Evolutionary conservation across 1,140 invertebrate species (phyloP).

Genomic region (Metopolophium dirhodum): DNA sequence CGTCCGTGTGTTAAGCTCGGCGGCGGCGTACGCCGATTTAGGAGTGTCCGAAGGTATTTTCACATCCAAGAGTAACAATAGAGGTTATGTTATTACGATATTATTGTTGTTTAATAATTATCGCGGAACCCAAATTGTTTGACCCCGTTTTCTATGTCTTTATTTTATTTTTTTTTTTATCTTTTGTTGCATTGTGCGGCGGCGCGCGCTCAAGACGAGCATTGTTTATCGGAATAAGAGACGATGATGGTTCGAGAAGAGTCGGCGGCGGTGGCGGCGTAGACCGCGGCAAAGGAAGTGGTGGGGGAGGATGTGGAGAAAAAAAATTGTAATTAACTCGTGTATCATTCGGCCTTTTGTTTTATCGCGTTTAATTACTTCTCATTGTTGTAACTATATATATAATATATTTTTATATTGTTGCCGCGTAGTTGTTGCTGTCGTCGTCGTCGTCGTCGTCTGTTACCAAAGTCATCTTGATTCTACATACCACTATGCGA

Average conservation of each 20-base stretch:
- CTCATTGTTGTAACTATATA: conserved; percentile 39
- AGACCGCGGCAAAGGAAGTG: background rate
- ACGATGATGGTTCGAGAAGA: conserved; percentile 31
- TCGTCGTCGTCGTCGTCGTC: background rate
- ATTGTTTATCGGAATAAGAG: conserved; percentile 44
- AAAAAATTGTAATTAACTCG: conserved; percentile 53
- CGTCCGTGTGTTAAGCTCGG: background rate
- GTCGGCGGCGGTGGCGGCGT: background rate
- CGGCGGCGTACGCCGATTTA: conserved; percentile 32
- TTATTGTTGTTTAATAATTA: conserved; percentile 54
- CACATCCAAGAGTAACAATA: conserved; percentile 34
- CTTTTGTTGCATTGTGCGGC: conserved; percentile 41
- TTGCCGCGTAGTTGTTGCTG: background rate
- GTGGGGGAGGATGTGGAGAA: background rate
- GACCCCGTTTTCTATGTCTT: conserved; percentile 52
- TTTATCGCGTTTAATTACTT: conserved; percentile 56
- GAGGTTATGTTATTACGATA: conserved; percentile 31
- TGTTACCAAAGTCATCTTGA: background rate
- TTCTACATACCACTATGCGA: background rate
- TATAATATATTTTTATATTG: conserved; percentile 23
- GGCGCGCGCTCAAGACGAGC: conserved; percentile 39
- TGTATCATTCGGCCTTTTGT: conserved; percentile 55
- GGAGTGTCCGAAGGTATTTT: conserved; percentile 52
- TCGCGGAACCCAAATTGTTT: conserved; percentile 55
- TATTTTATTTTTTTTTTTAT: background rate